Evolutionary conservation across 2,797 vertebrate species (phyloP), one percentile per base, ranked within the genome.

Genomic region (Intellagama lesueurii): DNA sequence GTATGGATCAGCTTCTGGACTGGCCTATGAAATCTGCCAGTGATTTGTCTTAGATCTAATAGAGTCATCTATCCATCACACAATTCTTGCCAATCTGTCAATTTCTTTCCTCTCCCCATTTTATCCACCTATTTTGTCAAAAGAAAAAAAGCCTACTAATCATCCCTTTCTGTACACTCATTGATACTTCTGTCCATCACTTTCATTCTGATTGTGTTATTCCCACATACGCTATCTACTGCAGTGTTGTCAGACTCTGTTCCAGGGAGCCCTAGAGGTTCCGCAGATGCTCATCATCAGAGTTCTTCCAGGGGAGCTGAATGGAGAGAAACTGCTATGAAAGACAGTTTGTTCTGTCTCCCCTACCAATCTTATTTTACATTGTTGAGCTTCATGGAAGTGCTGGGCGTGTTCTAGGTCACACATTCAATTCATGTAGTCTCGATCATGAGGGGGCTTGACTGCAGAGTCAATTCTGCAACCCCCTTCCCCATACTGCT

Each of bases 41-140:
- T 7, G 83, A 26, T 2, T 9, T 73, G 69, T 73, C 83, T 47
- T 30, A 17, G 40, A 40, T 26, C 40, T 49, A 8, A 22, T 30
- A 24, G 26, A 22, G 8, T 7, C 4, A 60, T 79, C 32, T 11
- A 24, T 30, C 28, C 40, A 28, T 9, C 84, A 85, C 52, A 56
- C 14, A 9, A 9, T 56, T 14, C 52, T 56, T 19, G 72, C 47
- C 69, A 12, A 8, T 14, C 14, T 19, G 72, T 30, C 69, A 12
- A 8, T 14, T 40, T 19, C 17, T 7, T 14, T 1, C 19, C 5
- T 73, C 52, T 26, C 28, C 8, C 49, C 49, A 52, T 73, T 73
- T 19, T 16, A 6, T 28, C 44, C 47, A 0, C 5, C 12, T 4
- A 0, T 12, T 0, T 72, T 9, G 2, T 5, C 28, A n/a, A 64